These are phyloP conservation scores for Drosophila paucipuncta DNA, from an alignment of 2,888 invertebrate genomes.

Conservation along the genomic window DNA sequence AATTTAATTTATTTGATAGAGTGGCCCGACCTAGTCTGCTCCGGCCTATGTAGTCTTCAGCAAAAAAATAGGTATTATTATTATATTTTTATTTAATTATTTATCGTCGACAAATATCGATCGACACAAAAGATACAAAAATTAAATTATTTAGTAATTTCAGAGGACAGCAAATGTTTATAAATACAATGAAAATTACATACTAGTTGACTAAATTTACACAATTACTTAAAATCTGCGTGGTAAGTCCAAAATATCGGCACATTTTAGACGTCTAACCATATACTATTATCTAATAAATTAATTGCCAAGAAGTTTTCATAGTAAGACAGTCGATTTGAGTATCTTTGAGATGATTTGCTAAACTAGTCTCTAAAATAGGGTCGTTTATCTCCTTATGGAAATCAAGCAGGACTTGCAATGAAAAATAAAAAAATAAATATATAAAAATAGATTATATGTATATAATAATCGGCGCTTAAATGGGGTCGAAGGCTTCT, in stretches of 20 bases:
- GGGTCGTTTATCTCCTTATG: neutral
- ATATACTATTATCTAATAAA: neutral
- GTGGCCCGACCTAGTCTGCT: neutral
- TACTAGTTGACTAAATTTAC: neutral
- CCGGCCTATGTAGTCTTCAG: too few species aligned
- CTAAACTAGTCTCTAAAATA: neutral
- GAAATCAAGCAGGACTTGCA: neutral
- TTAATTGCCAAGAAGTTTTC: neutral
- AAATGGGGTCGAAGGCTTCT: too few species aligned
- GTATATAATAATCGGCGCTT: too few species aligned
- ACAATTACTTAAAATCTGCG: neutral
- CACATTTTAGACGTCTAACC: neutral
- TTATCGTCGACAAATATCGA: neutral
- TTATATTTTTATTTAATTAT: neutral
- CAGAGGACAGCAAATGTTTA: neutral
- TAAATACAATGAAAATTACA: neutral
- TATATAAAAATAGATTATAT: neutral
- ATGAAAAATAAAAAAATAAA: neutral
- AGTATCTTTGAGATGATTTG: neutral
- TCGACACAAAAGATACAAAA: neutral
- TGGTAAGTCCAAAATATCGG: neutral
- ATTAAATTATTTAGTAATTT: neutral
- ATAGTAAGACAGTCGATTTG: neutral
- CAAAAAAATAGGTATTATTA: neutral
- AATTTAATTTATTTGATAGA: neutral